Evolutionary conservation across 2,797 vertebrate species (phyloP), one percentile per base, ranked within the genome.

Genomic region (Amazona ochrocephala): DNA sequence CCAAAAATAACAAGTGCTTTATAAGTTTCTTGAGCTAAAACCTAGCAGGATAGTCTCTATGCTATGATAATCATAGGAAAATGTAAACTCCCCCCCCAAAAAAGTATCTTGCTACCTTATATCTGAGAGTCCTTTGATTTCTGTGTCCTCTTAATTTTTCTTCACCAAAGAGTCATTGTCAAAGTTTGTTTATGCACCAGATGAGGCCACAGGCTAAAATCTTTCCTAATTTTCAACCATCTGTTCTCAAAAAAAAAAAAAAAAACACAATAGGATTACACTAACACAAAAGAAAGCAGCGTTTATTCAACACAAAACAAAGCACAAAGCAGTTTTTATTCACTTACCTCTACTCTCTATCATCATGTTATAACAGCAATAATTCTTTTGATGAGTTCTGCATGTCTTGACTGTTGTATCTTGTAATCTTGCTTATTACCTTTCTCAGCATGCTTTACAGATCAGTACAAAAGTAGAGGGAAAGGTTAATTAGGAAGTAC

Each of bases 401-500:
- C 15, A 2, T 34, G 51, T 91, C 72, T 62, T 89, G 83, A 73
- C 5, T 68, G 83, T 58, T 65, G 7, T 67, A 66, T 90, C 72
- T 65, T 88, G 91, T 68, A 82, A 68, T 85, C 41, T 72, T 86
- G 32, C 6, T 94, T 70, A 21, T 90, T 96, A 81, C 94, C 87
- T 81, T 95, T 93, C 84, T 80, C 86, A 85, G 77, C 54, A 75
- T 56, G 62, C 75, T 65, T 79, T 65, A 39, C 10, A 87, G 73
- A 87, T 79, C 76, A 90, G 22, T 60, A 76, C 82, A 92, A 80
- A 96, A 91, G 67, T 61, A 85, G 77, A 83, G 44, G 27, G 53
- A 95, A 95, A 96, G 86, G 66, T 89, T 96, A 87, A 93, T 65
- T 32, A 62, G 67, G 62, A 93, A 73, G 6, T 50, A 39, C 71